Conservation (phyloP, 2,113 vertebrate species). For the Hiodon tergisus region DNA sequence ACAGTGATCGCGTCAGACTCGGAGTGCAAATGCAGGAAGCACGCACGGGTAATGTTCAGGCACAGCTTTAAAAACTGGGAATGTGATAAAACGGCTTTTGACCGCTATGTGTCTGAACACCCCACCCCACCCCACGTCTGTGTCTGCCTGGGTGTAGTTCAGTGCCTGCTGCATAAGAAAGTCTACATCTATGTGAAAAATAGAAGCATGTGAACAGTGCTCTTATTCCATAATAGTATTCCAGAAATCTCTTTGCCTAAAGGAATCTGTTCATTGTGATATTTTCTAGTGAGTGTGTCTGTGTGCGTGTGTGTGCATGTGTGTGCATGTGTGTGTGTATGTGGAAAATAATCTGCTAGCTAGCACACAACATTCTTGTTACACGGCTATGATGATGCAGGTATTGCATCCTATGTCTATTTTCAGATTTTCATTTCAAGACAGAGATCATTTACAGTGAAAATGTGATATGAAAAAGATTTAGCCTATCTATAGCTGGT, state of each 20-base stretch:
- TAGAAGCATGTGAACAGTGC: background rate
- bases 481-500: too few species aligned
- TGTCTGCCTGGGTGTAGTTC: constrained; percentile 12
- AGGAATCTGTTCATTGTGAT: background rate
- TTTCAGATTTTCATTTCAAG: background rate
- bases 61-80: constrained; percentile 54
- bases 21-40: constrained; percentile 21
- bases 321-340: background rate
- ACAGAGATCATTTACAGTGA: background rate
- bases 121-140: constrained; percentile 15
- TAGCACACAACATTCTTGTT: background rate
- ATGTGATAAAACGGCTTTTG: constrained; percentile 60
- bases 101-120: constrained; percentile 51
- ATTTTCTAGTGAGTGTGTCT: background rate
- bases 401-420: constrained; percentile 4
- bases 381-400: constrained; percentile 1
- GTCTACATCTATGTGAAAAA: background rate
- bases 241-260: background rate
- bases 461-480: background rate
- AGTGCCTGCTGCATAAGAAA: background rate
- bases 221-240: constrained; percentile 1
- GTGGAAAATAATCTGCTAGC: background rate
- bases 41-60: constrained; percentile 58
- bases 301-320: background rate
- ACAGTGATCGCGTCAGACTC: background rate